Evolutionary conservation across 2,797 vertebrate species (phyloP), one percentile per base, ranked within the genome.

Genomic region (Alauda arvensis): DNA sequence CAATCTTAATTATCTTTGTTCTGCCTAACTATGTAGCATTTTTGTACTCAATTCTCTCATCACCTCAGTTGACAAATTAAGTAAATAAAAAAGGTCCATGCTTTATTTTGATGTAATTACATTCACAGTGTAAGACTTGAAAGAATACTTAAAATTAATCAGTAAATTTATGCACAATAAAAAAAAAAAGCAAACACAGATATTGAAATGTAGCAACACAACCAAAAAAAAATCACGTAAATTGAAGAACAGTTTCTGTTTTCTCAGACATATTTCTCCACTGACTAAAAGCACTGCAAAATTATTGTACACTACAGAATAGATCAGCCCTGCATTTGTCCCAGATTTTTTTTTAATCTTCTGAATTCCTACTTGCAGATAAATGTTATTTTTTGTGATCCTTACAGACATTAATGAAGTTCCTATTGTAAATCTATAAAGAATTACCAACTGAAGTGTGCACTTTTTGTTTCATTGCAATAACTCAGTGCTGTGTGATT

Each of bases 371-470:
- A 83, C 94, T 93, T 96, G 95, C 87, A 96, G 94, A 97, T 95
- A 96, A 96, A 96, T 94, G 96, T 97, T 96, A 93, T 96, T 95
- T 96, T 94, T 95, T 96, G 93, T 94, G 95, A 96, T 97, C 89
- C 95, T 94, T 94, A 94, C 91, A 96, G 97, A 96, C 97, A 97
- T 97, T 98, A 97, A 95, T 97, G 97, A 97, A 97, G 96, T 96
- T 97, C 97, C 97, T 97, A 97, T 98, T 97, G 97, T 97, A 97
- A 97, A 98, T 97, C 97, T 94, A 98, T 97, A 97, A 96, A 97
- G 96, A 97, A 97, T 97, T 97, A 97, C 97, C 96, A 96, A 97
- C 93, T 97, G 96, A 96, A 97, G 96, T 97, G 97, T 97, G 97
- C 96, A 96, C 96, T 97, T 98, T 97, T 97, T 97, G 97, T 98